A percentile compares a stretch with the other conserved stretches of the same genome.
Evolutionary conservation across 2,797 vertebrate genomes (phyloP).

Genomic region (Helicolenus hilgendorfi): DNA sequence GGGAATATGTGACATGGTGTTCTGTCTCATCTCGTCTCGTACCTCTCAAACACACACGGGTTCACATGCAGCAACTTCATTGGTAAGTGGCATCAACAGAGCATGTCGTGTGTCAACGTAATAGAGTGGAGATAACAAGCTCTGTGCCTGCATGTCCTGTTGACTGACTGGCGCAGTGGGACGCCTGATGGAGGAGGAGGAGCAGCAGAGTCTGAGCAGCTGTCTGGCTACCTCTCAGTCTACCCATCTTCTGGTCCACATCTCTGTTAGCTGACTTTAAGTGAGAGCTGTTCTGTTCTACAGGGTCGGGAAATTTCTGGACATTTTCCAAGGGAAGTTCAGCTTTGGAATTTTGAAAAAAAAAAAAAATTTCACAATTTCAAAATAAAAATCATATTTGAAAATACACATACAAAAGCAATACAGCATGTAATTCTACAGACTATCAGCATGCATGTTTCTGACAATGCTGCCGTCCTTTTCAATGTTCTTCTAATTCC

Average conservation of each 20-base stretch:
- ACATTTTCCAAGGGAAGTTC: too few species aligned
- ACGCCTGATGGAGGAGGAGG: not conserved
- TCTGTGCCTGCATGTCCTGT: conserved; percentile 18
- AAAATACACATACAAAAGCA: too few species aligned
- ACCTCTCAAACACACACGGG: not conserved
- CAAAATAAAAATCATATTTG: too few species aligned
- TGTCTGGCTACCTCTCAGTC: not conserved
- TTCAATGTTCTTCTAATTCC: not conserved
- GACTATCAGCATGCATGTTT: not conserved
- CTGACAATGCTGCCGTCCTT: not conserved
- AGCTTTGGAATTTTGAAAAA: not conserved
- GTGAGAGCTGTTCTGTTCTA: not conserved
- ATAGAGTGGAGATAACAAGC: conserved; percentile 66
- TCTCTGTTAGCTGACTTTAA: not conserved
- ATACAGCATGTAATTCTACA: not conserved
- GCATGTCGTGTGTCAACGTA: conserved; percentile 48
- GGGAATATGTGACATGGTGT: conserved; percentile 28
- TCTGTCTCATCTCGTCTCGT: conserved; percentile 45
- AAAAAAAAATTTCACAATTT: too few species aligned
- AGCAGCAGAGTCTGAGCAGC: conserved; percentile 13
- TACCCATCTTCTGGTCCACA: not conserved
- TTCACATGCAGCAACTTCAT: not conserved
- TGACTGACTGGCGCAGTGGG: conserved; percentile 39
- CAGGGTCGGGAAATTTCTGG: not conserved
- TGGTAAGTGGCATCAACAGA: conserved; percentile 12